Conservation (phyloP, 2,888 invertebrate genomes). For the Diploptera punctata region DNA sequence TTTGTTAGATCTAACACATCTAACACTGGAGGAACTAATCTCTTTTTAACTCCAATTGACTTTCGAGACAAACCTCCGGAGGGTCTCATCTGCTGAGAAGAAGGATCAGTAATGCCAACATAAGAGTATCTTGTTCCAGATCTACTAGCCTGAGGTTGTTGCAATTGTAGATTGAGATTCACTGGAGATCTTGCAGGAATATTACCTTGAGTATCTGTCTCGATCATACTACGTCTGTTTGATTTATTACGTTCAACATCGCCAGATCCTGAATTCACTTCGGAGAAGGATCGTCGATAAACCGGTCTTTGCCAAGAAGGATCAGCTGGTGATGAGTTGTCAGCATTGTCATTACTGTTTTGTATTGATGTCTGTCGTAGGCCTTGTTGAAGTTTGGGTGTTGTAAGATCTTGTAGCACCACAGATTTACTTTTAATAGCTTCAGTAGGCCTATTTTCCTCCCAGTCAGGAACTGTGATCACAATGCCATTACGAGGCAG, state of each 20-base stretch:
- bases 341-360: neutral
- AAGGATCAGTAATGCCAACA: conserved; percentile 50
- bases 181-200: conserved; percentile 53
- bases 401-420: neutral
- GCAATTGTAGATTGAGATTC: conserved; percentile 55
- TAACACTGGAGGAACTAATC: conserved; percentile 26
- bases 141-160: conserved; percentile 39
- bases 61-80: conserved; percentile 16
- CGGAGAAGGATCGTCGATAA: conserved; percentile 59
- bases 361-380: conserved; percentile 1
- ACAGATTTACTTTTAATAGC: conserved; percentile 46
- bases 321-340: neutral
- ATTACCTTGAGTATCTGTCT: conserved; percentile 47
- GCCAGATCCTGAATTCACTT: conserved; percentile 53
- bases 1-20: conserved; percentile 35
- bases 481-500: conserved; percentile 57
- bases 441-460: conserved; percentile 55
- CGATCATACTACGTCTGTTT: conserved; percentile 53
- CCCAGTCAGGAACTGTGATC: conserved; percentile 58
- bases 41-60: conserved; percentile 18
- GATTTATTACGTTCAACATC: conserved; percentile 44
- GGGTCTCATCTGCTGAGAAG: conserved; percentile 15
- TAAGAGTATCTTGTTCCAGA: conserved; percentile 49
- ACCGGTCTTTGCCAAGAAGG: conserved; percentile 52
- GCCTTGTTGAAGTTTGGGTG: conserved; percentile 13